Evolutionary conservation across 1,140 invertebrate species (phyloP), one percentile per base, ranked within the genome.

Genomic region (Grapholita molesta): DNA sequence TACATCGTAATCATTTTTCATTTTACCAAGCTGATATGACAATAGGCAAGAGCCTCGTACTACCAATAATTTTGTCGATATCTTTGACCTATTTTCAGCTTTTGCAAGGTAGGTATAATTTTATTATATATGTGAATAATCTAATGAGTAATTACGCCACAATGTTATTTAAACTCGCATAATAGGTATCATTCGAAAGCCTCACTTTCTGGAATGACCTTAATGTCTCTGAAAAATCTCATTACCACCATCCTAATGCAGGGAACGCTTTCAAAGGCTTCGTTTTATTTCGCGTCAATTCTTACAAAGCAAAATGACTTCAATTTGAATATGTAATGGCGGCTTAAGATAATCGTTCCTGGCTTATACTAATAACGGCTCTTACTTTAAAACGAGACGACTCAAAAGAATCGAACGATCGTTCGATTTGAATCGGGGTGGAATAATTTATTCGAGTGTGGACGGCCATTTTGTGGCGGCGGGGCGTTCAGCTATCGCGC

Each of bases 241-340:
- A 80, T 85, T 74, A 76, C 80, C 73, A 83, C 75, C 68, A 75
- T 77, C 71, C 64, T 76, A 78, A 78, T 70, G 68, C 70, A 61
- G 69, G 70, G 77, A 76, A 71, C 72, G 68, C 79, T 79, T 85
- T 84, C 82, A 85, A 89, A 84, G 84, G 88, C 81, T 88, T 81
- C 79, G 70, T 85, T 90, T 91, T 91, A 91, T 90, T 89, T 89
- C 83, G 85, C 89, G 89, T 89, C 87, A 89, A 89, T 90, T 90
- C 84, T 85, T 80, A 80, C 87, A 89, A 86, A 88, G 83, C 84
- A 75, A 88, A 90, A 91, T 88, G 87, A 87, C 86, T 86, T 77
- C 88, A 89, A 91, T 91, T 91, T 91, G 87, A 91, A 91, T 91
- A 91, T 91, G 89, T 91, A 91, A 91, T 89, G 85, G 84, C 74